Evolutionary conservation across 2,113 vertebrate genomes (phyloP), one percentile per base, ranked within the genome.

Genomic region (Boulengeromyrus knoepffleri): DNA sequence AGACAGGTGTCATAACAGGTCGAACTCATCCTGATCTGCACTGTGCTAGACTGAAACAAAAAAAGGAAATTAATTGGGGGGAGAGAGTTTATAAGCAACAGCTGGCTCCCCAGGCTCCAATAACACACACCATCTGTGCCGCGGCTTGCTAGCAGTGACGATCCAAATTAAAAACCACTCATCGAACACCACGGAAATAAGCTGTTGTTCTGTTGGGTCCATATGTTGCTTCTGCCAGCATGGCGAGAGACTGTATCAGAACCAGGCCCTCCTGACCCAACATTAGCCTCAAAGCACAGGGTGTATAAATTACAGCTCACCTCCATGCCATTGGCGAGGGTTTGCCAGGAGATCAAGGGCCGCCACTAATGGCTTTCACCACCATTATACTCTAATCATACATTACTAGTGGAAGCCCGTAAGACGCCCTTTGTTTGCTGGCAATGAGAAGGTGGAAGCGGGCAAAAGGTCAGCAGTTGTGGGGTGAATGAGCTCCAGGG

Each of bases 11-110:
- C 45, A 45, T n/a, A 84, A 24, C 39, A 47, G 80, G 42, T 45
- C 98, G 97, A 96, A 96, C 92, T 97, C 95, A 94, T 96, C 95
- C 96, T 97, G 96, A 99, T 97, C 96, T 94, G 92, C 96, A 95
- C 94, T 92, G 92, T 91, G 94, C 95, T 91, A 92, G 91, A 86
- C 27, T 53, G 21, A 31, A 36, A 90, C 53, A 89, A 90, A 91
- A 52, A 85, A 88, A 90, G 31, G 58, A 49, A 50, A 87, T 77
- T 6, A 77, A 77, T 39, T 39, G 70, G n/a, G 70, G 77, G 95
- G 95, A 93, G 94, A 95, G 96, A 94, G 94, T 97, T 97, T 96
- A 96, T 95, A 95, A 96, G 93, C 95, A 97, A 97, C 96, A 97
- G 96, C 97, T 97, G 96, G 96, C 96, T 94, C 96, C 91, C 97